Conservation (phyloP, 2,113 vertebrate genomes). For the Prietella phreatophila region DNA sequence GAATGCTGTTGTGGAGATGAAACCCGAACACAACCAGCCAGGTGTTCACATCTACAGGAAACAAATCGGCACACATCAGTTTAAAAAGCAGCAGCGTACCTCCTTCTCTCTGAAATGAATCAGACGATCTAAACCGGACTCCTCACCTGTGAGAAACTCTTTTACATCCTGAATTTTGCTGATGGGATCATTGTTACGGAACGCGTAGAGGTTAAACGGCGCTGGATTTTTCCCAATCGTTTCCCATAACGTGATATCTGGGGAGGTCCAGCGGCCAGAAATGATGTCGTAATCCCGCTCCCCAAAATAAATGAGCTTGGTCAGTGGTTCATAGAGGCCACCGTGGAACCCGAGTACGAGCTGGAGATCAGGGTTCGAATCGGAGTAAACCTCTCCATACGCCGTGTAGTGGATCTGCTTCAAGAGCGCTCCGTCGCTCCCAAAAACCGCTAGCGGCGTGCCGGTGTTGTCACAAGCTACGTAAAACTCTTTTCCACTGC, state of each 20-base stretch:
- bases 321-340: constrained; percentile 91
- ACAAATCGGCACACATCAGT: constrained; percentile 49
- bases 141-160: constrained; percentile 93
- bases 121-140: not conserved
- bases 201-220: constrained; percentile 98
- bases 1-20: constrained; percentile 97
- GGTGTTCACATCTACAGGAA: constrained; percentile 89
- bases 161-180: constrained; percentile 93
- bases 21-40: constrained; percentile 99
- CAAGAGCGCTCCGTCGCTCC: constrained; percentile 91
- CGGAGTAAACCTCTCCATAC: constrained; percentile 94
- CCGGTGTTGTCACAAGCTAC: constrained; percentile 96
- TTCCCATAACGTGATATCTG: constrained; percentile 89
- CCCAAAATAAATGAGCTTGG: constrained; percentile 94
- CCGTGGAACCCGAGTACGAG: constrained; percentile 95
- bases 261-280: constrained; percentile 92
- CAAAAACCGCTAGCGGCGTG: constrained; percentile 92
- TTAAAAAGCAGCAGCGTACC: not conserved
- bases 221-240: constrained; percentile 85
- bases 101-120: not conserved
- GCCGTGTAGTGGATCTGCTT: constrained; percentile 98
- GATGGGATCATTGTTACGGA: constrained; percentile 95
- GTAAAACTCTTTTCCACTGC: constrained; percentile 96
- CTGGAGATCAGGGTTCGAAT: constrained; percentile 96
- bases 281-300: constrained; percentile 95